Conservation (phyloP, 2,113 vertebrate genomes). For the cat (Felis catus) region F.catus_Fca126_mat1.0 CM031419.1:163389501-163390000, state of each 20-base stretch:
- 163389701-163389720: neutral
- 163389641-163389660: neutral
- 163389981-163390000: no score
- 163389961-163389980: no score
- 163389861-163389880: no score
- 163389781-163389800: no score
- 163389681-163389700: neutral
- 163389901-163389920: no score
- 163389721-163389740: slow-evolving; percentile 38
- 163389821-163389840: no score
- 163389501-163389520: neutral
- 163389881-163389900: no score
- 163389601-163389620: neutral
- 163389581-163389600: neutral
- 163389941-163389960: no score
- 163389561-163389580: neutral
- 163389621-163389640: neutral
- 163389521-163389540: neutral
- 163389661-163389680: neutral
- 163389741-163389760: neutral
- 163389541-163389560: neutral
- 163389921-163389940: no score
- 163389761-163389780: no score
- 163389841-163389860: no score
- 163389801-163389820: no score